Percentiles rank a stretch among this genome's conserved stretches.
Evolutionary conservation across 92 coral and sea anemone genomes (phyloP).

Genomic region (Porites rus): DNA sequence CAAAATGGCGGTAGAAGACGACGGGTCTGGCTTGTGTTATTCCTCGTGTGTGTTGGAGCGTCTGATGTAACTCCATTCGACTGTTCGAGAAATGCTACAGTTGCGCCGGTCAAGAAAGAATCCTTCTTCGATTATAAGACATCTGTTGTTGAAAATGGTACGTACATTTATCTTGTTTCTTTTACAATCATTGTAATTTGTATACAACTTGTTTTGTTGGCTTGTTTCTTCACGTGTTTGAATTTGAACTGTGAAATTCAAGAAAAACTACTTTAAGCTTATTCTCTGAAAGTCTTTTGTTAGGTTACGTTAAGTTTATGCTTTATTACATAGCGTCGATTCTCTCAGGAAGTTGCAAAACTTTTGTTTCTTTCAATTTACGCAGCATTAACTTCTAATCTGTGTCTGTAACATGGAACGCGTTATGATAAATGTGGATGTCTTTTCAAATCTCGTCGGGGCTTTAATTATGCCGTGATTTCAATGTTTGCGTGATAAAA

Average conservation of each 20-base stretch:
- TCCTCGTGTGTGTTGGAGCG: conserved; percentile 60
- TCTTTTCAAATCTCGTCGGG: neutral
- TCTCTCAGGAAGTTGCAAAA: too few species aligned
- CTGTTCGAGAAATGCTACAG: conserved; percentile 73
- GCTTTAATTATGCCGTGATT: neutral
- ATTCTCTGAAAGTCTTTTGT: too few species aligned
- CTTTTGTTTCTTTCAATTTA: too few species aligned
- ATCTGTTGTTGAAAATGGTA: conserved; percentile 94
- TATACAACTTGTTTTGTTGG: neutral
- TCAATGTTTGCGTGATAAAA: neutral
- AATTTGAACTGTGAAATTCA: neutral
- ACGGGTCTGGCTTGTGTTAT: conserved; percentile 23
- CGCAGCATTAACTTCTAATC: too few species aligned
- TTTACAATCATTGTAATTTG: neutral
- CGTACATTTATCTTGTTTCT: conserved; percentile 28
- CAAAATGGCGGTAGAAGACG: conserved; percentile 34
- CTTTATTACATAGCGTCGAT: too few species aligned
- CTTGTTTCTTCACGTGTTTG: conserved; percentile 7
- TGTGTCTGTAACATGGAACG: too few species aligned
- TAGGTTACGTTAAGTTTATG: too few species aligned
- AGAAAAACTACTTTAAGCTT: too few species aligned
- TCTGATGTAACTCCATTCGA: conserved; percentile 66
- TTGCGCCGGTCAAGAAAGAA: conserved; percentile 53
- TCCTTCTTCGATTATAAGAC: conserved; percentile 88
- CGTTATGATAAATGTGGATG: too few species aligned